Conservation (phyloP, 2,113 vertebrate species). For the Centrocercus urophasianus region DNA sequence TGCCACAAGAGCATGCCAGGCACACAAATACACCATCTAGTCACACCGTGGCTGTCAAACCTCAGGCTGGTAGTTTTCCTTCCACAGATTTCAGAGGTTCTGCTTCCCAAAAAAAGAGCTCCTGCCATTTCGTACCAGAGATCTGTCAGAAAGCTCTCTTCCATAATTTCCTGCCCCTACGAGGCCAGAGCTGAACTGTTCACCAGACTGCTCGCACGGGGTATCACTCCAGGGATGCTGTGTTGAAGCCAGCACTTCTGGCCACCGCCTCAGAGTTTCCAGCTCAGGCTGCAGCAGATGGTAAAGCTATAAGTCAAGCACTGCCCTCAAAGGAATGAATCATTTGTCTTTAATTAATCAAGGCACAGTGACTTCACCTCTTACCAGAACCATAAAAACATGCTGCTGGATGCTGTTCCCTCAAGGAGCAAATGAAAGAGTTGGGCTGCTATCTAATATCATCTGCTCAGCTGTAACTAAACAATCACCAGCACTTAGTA, state of each 20-base stretch:
- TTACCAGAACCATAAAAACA: conserved; percentile 49
- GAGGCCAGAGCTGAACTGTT: conserved; percentile 15
- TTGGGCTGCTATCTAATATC: neutral
- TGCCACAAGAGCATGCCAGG: neutral
- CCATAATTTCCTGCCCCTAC: neutral
- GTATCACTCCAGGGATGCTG: neutral
- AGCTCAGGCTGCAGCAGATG: conserved; percentile 39
- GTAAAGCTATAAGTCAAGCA: neutral
- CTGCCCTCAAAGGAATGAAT: conserved; percentile 58
- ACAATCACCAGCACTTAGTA: neutral
- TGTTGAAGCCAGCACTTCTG: neutral
- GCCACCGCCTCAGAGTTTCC: conserved; percentile 19
- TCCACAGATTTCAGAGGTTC: neutral
- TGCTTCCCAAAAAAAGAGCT: neutral
- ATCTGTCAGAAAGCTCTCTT: neutral
- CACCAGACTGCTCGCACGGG: neutral
- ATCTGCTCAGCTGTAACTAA: neutral
- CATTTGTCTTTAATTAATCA: conserved; percentile 50
- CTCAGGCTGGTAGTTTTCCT: neutral
- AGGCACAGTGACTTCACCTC: conserved; percentile 39
- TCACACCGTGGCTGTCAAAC: neutral
- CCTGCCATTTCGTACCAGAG: neutral
- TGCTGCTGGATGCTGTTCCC: neutral
- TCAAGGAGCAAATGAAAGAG: conserved; percentile 13
- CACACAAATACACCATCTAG: neutral